Conservation (phyloP, 2,113 vertebrate genomes). For the Chlorocebus sabaeus region DNA sequence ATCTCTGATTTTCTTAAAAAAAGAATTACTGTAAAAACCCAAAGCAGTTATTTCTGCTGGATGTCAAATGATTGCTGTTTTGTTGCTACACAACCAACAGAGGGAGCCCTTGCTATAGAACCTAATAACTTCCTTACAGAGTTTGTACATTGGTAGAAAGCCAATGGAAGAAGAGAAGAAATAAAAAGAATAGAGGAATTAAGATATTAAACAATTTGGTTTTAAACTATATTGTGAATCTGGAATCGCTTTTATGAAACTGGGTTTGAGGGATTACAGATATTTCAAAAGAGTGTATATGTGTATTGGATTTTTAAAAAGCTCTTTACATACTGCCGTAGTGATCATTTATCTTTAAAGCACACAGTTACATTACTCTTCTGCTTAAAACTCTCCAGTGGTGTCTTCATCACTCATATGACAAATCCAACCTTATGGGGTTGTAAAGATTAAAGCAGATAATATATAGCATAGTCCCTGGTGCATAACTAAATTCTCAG, state of each 20-base stretch:
- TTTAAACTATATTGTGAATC: constrained; percentile 1
- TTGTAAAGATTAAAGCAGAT: constrained; percentile 2
- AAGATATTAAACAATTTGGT: not conserved
- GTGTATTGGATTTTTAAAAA: not conserved
- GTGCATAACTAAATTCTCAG: not conserved
- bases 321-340: not conserved
- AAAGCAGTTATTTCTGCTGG: not conserved
- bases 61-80: not conserved
- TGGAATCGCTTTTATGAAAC: constrained; percentile 24
- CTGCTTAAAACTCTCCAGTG: not conserved
- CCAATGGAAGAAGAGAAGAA: not conserved
- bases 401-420: not conserved
- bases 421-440: not conserved
- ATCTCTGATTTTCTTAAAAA: not conserved
- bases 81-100: constrained; percentile 54
- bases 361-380: not conserved
- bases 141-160: not conserved
- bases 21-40: not conserved
- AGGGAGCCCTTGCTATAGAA: constrained; percentile 58
- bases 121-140: not conserved
- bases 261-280: not conserved
- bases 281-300: not conserved
- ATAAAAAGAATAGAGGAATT: not conserved
- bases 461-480: not conserved
- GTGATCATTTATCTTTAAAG: not conserved